A percentile compares a stretch with the other conserved stretches of the same genome.
Conservation (phyloP, 2,113 vertebrate species). For the Dromiciops gliroides region DNA sequence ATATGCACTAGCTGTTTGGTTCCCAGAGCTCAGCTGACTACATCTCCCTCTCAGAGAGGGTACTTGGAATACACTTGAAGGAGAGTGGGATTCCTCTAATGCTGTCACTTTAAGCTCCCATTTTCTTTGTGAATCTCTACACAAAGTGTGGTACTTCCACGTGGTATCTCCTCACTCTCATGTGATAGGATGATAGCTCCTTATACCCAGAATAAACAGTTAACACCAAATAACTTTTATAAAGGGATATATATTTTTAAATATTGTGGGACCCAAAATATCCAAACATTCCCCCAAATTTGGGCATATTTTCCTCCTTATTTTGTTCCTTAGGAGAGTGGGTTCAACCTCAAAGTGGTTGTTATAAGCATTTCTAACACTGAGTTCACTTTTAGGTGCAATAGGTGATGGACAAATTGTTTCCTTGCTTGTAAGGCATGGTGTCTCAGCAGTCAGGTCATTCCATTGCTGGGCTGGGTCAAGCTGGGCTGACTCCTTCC, state of each 20-base stretch:
- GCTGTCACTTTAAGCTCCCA: background rate
- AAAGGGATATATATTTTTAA: background rate
- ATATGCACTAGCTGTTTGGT: background rate
- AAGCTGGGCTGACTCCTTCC: background rate
- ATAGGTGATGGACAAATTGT: background rate
- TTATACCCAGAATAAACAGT: background rate
- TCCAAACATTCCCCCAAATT: background rate
- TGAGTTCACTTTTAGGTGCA: background rate
- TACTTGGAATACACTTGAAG: background rate
- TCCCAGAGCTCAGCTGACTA: too few relatives aligned
- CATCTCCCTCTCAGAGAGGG: too few relatives aligned
- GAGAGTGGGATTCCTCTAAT: background rate
- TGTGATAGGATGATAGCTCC: background rate
- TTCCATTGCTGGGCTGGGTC: background rate
- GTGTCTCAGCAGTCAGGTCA: background rate
- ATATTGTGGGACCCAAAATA: background rate
- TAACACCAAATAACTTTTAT: background rate
- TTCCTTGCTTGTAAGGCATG: background rate
- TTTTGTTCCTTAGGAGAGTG: background rate
- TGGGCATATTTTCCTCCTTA: background rate
- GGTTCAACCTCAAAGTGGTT: background rate
- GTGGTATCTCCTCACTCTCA: background rate
- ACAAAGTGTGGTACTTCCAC: background rate
- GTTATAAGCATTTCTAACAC: background rate
- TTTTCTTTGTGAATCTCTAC: background rate